Conservation (phyloP, 2,797 vertebrate species). For the Gila robusta region DNA sequence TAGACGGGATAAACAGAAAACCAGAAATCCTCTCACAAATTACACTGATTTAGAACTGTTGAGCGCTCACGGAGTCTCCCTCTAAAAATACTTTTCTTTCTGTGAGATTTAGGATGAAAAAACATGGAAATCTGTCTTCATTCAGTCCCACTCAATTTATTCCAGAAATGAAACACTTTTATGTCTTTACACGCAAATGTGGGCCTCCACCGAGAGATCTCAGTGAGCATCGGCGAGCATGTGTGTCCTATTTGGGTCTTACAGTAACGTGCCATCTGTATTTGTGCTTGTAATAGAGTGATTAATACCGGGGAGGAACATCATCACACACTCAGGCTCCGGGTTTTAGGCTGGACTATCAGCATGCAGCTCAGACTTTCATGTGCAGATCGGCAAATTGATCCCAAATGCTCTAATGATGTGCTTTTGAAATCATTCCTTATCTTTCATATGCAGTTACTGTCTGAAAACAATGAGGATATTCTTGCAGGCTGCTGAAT, state of each 20-base stretch:
- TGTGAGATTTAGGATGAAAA: slow-evolving; percentile 51
- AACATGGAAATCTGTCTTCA: slow-evolving; percentile 62
- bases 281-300: slow-evolving; percentile 66
- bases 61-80: slow-evolving; percentile 34
- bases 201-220: slow-evolving; percentile 47
- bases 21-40: slow-evolving; percentile 50
- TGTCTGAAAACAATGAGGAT: slow-evolving; percentile 54
- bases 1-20: slow-evolving; percentile 30
- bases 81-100: slow-evolving; percentile 50
- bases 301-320: slow-evolving; percentile 68
- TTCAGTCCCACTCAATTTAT: slow-evolving; percentile 67
- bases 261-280: slow-evolving; percentile 66
- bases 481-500: background rate
- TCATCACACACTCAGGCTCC: slow-evolving; percentile 64
- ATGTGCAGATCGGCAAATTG: slow-evolving; percentile 63
- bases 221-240: slow-evolving; percentile 56
- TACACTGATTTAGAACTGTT: slow-evolving; percentile 25
- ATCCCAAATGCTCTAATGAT: slow-evolving; percentile 68
- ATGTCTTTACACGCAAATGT: slow-evolving; percentile 64
- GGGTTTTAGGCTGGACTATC: slow-evolving; percentile 59
- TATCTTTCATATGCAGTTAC: slow-evolving; percentile 63
- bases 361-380: slow-evolving; percentile 59
- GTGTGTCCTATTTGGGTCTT: slow-evolving; percentile 67
- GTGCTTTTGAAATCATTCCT: slow-evolving; percentile 62
- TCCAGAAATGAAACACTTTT: slow-evolving; percentile 67